Percentiles rank a stretch among this genome's conserved stretches.
Evolutionary conservation across 1,140 invertebrate species (phyloP).

Genomic region (Dreissena rostriformis): DNA sequence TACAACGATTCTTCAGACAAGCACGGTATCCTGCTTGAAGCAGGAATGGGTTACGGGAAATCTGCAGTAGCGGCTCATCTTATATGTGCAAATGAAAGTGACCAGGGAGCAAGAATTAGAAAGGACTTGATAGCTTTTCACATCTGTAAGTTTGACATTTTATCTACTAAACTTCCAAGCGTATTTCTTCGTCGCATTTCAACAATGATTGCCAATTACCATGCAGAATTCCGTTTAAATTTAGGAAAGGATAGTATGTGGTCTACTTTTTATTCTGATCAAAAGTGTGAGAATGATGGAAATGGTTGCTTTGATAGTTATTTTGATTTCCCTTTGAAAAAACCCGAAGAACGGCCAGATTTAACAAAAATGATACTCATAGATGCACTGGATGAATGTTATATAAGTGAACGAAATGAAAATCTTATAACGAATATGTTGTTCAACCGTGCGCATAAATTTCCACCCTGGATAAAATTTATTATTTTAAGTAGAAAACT

Average conservation of each 20-base stretch:
- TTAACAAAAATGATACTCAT: slow-evolving; percentile 10
- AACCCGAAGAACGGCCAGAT: neutral
- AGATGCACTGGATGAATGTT: slow-evolving; percentile 21
- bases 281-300: slow-evolving; percentile 8
- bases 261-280: no score
- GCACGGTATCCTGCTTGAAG: slow-evolving; percentile 9
- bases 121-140: slow-evolving; percentile 5
- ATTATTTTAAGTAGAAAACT: neutral
- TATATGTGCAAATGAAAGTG: neutral
- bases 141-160: slow-evolving; percentile 22
- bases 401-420: neutral
- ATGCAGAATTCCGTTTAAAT: neutral
- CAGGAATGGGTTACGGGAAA: slow-evolving; percentile 32
- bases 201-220: neutral
- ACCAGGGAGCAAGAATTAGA: neutral
- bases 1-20: neutral
- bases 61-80: slow-evolving; percentile 12
- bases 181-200: slow-evolving; percentile 7
- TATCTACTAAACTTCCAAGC: neutral
- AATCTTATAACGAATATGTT: neutral
- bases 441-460: neutral
- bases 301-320: slow-evolving; percentile 9
- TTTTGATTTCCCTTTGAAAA: neutral
- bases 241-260: neutral
- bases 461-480: slow-evolving; percentile 14